A percentile compares a stretch with the other conserved stretches of the same genome.
Evolutionary conservation across 2,888 invertebrate species (phyloP).

Genomic region (Calameuta pallipes): DNA sequence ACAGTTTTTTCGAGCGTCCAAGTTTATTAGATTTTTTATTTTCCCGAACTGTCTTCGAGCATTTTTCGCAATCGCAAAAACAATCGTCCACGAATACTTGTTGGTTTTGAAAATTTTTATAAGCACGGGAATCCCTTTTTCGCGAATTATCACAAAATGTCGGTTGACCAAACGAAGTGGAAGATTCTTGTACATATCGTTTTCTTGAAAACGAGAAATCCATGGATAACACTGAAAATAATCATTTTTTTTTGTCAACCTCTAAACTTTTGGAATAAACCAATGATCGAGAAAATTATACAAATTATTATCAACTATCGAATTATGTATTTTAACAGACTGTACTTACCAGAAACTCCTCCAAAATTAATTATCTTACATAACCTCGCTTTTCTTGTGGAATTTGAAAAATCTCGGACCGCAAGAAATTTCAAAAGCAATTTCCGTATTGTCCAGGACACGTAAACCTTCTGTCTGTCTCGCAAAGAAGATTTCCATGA

Average conservation of each 20-base stretch:
- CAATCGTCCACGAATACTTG: background rate
- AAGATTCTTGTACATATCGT: background rate
- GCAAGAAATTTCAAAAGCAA: background rate
- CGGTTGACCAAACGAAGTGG: background rate
- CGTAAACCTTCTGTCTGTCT: background rate
- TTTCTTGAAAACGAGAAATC: background rate
- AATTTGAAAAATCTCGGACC: background rate
- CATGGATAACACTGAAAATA: background rate
- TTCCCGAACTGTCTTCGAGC: background rate
- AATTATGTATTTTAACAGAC: background rate
- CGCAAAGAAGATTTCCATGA: background rate
- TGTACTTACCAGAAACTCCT: background rate
- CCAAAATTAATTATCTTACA: background rate
- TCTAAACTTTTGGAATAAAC: background rate
- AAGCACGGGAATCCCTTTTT: background rate
- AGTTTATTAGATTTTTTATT: background rate
- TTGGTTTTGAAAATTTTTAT: background rate
- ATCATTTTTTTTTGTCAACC: background rate
- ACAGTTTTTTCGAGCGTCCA: background rate
- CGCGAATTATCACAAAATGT: background rate
- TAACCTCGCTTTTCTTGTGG: background rate
- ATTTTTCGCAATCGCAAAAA: background rate
- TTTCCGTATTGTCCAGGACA: background rate
- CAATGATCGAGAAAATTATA: background rate
- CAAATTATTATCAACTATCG: background rate